Conservation (phyloP, 2,888 invertebrate genomes). For the Drosophila testacea region DNA sequence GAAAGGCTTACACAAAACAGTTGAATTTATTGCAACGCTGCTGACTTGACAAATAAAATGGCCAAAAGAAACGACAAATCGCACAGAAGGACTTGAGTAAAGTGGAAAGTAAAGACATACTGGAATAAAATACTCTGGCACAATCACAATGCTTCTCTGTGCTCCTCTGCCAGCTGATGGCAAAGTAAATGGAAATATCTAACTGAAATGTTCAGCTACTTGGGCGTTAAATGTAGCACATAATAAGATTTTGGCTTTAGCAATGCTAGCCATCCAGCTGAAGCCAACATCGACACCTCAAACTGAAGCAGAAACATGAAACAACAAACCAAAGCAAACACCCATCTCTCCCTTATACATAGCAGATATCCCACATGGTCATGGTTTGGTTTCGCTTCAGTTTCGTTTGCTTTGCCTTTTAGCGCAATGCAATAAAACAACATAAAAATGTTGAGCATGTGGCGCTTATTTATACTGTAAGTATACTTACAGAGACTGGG, state of each 20-base stretch:
- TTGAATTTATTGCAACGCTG: slow-evolving; percentile 70
- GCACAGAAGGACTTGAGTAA: not conserved
- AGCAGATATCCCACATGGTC: slow-evolving; percentile 26
- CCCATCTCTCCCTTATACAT: slow-evolving; percentile 3
- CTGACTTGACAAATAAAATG: slow-evolving; percentile 50
- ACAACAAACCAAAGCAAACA: slow-evolving; percentile 13
- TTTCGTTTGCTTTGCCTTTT: slow-evolving; percentile 60
- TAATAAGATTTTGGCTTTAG: slow-evolving; percentile 67
- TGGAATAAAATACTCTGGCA: slow-evolving; percentile 8
- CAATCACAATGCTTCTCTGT: slow-evolving; percentile 25
- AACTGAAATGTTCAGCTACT: slow-evolving; percentile 56
- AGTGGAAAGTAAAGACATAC: slow-evolving; percentile 21
- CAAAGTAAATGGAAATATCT: slow-evolving; percentile 46
- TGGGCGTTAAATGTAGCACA: slow-evolving; percentile 78
- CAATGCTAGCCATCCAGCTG: slow-evolving; percentile 1
- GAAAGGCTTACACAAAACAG: slow-evolving; percentile 67
- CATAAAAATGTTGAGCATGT: slow-evolving; percentile 78
- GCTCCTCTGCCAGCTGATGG: slow-evolving; percentile 31
- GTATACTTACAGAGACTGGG: slow-evolving; percentile 6
- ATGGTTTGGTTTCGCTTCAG: slow-evolving; percentile 39
- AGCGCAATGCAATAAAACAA: slow-evolving; percentile 75
- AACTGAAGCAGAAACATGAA: slow-evolving; percentile 12
- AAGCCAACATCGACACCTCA: slow-evolving; percentile 2
- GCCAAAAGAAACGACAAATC: slow-evolving; percentile 19
- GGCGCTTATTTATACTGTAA: slow-evolving; percentile 71